Evolutionary conservation across 1,140 invertebrate genomes (phyloP).

Genomic region (Lepidurus packardi): DNA sequence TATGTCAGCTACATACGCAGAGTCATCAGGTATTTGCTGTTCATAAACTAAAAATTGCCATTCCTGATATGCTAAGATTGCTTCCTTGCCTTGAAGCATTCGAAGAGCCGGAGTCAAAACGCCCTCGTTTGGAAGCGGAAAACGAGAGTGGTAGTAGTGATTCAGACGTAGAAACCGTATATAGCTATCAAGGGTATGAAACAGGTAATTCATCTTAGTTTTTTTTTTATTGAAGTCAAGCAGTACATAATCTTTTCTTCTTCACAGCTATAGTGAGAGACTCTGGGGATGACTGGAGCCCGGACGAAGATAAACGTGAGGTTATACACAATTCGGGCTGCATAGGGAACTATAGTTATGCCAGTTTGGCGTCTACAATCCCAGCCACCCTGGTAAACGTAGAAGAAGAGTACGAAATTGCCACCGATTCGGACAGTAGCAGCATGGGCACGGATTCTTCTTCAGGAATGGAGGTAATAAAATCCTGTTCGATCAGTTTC

Average conservation of each 20-base stretch:
- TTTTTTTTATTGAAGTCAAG: background rate
- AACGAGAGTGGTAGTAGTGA: background rate
- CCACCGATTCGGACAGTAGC: conserved; percentile 13
- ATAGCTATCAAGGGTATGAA: conserved; percentile 27
- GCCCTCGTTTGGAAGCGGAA: background rate
- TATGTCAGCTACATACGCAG: background rate
- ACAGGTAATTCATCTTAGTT: conserved; percentile 9
- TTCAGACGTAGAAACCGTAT: background rate
- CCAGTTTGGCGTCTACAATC: background rate
- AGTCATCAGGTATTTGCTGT: background rate
- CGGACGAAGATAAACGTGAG: background rate
- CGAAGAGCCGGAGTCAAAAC: background rate
- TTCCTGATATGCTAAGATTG: background rate
- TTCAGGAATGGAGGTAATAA: conserved; percentile 22
- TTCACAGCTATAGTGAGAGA: conserved; percentile 26
- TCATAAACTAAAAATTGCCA: background rate
- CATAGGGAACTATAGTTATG: background rate
- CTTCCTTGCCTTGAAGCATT: background rate
- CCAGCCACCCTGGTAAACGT: conserved; percentile 9
- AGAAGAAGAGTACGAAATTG: conserved; percentile 27
- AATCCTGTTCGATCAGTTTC: background rate
- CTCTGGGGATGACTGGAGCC: conserved; percentile 25
- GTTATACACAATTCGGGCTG: background rate
- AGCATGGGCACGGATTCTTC: conserved; percentile 17
- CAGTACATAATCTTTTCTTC: background rate